Base-by-base conservation (phyloP, 2,113 vertebrate species). In the Paralichthys olivaceus region DNA sequence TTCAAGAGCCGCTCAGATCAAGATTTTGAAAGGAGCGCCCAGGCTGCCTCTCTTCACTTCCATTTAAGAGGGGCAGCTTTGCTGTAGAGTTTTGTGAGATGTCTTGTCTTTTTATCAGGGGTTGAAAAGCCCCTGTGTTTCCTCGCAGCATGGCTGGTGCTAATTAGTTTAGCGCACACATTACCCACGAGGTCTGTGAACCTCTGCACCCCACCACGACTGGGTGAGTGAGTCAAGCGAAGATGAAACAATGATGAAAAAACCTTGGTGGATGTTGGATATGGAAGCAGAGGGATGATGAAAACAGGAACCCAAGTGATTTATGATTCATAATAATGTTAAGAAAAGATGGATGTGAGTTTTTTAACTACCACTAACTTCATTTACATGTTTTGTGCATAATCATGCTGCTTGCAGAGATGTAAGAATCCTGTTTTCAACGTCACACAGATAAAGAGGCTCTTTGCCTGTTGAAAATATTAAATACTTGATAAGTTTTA, bases 161-260 rank as follows among this genome's bases (percentile, higher is more conserved):
- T 91, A 92, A 92, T 93, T 91, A 92, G 87, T 72, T 78, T 85
- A 74, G 74, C 72, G 67, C 77, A 77, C 69, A 69, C 43, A 82
- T 90, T 85, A 85, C 81, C 84, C 87, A 83, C 14, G 34, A 83
- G 85, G 75, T 84, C 56, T 63, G n/a, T 60, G 61, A 86, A 86
- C 76, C 81, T 68, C 56, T 83, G 81, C 83, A 75, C 71, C 72
- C 58, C 68, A 69, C 81, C 53, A 80, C 47, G 49, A 80, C 78
- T 3, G 63, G 69, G 75, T 40, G 37, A 40, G 37, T 12, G 64
- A 82, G 82, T 69, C 51, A 49, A 85, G 43, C 60, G 22, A 60
- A 85, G 81, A 91, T 88, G 76, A 85, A 88, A 85, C 63, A 78
- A 63, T 63, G 69, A 84, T 75, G 79, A 79, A 78, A 8, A 85